Base-by-base conservation (phyloP, 1,140 invertebrate genomes). In the Drosophila kikkawai region DNA sequence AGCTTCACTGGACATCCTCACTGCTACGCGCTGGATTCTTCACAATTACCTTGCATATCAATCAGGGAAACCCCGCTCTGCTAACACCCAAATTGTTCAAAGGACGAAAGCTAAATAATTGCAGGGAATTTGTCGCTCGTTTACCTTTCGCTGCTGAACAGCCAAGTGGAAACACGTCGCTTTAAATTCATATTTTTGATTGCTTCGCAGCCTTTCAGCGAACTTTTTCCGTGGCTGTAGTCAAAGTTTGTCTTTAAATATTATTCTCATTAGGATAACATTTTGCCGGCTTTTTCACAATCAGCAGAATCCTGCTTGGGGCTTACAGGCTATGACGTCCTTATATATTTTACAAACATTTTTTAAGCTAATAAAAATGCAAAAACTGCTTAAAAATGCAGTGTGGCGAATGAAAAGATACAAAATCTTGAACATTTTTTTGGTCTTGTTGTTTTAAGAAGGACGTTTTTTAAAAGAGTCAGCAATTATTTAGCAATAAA, bases 151-250 rank as follows among this genome's bases (percentile, higher is more conserved):
- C 36, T 61, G 51, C 26, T 61, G 53, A 19, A 45, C 66, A 50
- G 26, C 41, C 51, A 55, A 15, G 39, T 36, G 36, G 19, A n/a
- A 56, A 17, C 32, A 26, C 26, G 15, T 15, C 12, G 32, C 29
- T 42, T 44, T 61, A 77, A 85, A 84, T 80, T 78, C 56, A 77
- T 84, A 74, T 77, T 80, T 84, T 80, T 84, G 64, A 84, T 77
- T 84, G 73, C 76, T 48, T 37, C 32, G 26, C 57, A 26, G 63
- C 37, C 55, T 22, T 26, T 11, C 37, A 9, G 56, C 12, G 19
- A 75, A 60, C 53, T 60, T 69, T 58, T 32, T 44, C 32, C 6
- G 13, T 39, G 42, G 47, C 69, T 68, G n/a, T 68, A 61, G 67
- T 73, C 77, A 73, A 65, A 83, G 76, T 84, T 73, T 80, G 69